Base-by-base conservation (phyloP, 2,888 invertebrate genomes). In the Cyclophora punctaria region DNA sequence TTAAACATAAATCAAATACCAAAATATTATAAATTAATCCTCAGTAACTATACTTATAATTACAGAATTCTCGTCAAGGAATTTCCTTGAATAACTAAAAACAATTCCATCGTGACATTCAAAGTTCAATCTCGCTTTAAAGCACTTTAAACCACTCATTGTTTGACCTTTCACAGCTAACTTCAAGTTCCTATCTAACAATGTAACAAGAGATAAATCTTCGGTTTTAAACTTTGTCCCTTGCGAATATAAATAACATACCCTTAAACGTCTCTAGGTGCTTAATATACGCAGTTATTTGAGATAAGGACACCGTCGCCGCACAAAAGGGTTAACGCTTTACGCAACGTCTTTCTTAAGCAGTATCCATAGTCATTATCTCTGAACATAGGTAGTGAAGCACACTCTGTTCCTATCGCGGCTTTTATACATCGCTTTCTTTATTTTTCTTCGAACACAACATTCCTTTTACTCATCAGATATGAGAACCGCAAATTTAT, bases 371-470 rank as follows among this genome's bases (percentile, higher is more conserved):
- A 76, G 75, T 81, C 80, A 84, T 83, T 87, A 86, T 85, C 87
- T 85, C 77, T 79, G 78, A 80, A 81, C 80, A 37, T 37, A 5
- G 37, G 77, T 79, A 74, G 75, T 72, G 79, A 79, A 76, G 73
- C 80, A 80, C 78, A 76, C 76, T 72, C 78, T 73, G 61, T 71
- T 67, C 71, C 78, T 87, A 85, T 86, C 84, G 74, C 63, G 68
- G 64, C 71, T 75, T 76, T 81, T 84, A 82, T 83, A 83, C 80
- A 83, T 75, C 74, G 76, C 80, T 85, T 83, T 79, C 80, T 72
- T 74, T 71, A 70, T 71, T 69, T 72, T 73, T 43, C 40, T 45
- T 35, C 43, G 45, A 44, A 46, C 67, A 71, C 73, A 73, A 72
- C 76, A 77, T 81, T 80, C 75, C 20, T 70, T 71, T 65, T 64